Percentiles rank a stretch among this genome's conserved stretches.
These are phyloP conservation scores for Malurus elegans DNA, from an alignment of 2,113 vertebrate genomes.

Conservation along the genomic window DNA sequence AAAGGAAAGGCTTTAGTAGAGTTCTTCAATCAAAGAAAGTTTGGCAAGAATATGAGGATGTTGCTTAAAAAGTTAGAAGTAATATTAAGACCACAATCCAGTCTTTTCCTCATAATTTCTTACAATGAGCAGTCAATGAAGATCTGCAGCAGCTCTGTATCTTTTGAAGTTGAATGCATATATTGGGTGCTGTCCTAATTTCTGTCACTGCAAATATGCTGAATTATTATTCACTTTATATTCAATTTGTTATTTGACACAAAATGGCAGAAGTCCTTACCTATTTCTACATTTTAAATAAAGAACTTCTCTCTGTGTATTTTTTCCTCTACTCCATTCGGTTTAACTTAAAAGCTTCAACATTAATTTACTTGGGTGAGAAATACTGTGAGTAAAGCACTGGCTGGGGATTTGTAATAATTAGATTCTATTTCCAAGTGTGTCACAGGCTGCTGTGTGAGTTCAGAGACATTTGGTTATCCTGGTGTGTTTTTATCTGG, in stretches of 20 bases:
- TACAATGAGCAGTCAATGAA: background rate
- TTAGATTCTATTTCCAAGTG: background rate
- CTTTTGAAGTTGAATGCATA: fast-evolving
- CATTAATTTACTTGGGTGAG: background rate
- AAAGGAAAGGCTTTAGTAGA: background rate
- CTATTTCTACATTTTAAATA: background rate
- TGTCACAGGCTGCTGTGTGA: background rate
- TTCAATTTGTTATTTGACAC: background rate
- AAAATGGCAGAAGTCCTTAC: background rate
- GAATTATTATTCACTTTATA: background rate
- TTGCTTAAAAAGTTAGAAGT: background rate
- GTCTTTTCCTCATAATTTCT: background rate
- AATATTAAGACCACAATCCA: background rate
- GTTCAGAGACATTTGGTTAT: background rate
- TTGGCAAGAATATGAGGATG: background rate
- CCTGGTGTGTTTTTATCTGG: background rate
- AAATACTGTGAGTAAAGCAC: background rate
- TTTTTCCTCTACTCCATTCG: background rate
- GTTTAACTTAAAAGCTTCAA: background rate
- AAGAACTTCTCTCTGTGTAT: background rate
- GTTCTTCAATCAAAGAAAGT: background rate
- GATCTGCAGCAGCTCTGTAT: background rate
- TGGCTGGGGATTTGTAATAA: background rate
- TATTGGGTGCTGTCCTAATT: background rate
- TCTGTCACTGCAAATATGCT: background rate